Evolutionary conservation across 2,888 invertebrate species (phyloP).

Genomic region (Flexamia atlantica): DNA sequence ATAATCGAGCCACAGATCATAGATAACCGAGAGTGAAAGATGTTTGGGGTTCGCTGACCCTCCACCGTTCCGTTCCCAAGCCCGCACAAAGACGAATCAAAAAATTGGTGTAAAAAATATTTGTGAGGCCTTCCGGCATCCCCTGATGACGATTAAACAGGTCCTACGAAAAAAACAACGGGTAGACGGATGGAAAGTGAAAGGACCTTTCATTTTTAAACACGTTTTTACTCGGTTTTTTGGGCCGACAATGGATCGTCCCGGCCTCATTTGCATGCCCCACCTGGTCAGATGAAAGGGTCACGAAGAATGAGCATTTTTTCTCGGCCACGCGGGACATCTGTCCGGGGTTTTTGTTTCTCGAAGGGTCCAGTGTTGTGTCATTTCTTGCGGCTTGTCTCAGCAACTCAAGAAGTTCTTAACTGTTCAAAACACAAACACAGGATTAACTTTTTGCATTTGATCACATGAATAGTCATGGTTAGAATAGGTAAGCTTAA

Average conservation of each 20-base stretch:
- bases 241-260: conserved; percentile 38
- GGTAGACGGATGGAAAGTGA: conserved; percentile 39
- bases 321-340: conserved; percentile 45
- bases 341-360: conserved; percentile 44
- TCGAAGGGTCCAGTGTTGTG: conserved; percentile 32
- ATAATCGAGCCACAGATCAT: conserved; percentile 32
- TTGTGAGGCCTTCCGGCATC: conserved; percentile 51
- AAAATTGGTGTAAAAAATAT: conserved; percentile 52
- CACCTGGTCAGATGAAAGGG: conserved; percentile 48
- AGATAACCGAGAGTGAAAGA: conserved; percentile 52
- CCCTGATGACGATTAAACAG: conserved; percentile 50
- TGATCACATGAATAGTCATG: background rate
- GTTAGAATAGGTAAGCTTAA: background rate
- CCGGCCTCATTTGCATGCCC: conserved; percentile 45
- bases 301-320: conserved; percentile 37
- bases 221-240: conserved; percentile 49
- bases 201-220: conserved; percentile 48
- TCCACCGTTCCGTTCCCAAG: conserved; percentile 46
- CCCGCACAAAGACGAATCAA: conserved; percentile 4
- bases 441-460: conserved; percentile 11
- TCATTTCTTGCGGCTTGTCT: conserved; percentile 35
- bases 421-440: conserved; percentile 17
- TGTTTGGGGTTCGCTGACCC: conserved; percentile 40
- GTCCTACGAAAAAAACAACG: conserved; percentile 53
- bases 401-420: conserved; percentile 1